Evolutionary conservation across 2,797 vertebrate genomes (phyloP).

Genomic region (Lerista edwardsae): DNA sequence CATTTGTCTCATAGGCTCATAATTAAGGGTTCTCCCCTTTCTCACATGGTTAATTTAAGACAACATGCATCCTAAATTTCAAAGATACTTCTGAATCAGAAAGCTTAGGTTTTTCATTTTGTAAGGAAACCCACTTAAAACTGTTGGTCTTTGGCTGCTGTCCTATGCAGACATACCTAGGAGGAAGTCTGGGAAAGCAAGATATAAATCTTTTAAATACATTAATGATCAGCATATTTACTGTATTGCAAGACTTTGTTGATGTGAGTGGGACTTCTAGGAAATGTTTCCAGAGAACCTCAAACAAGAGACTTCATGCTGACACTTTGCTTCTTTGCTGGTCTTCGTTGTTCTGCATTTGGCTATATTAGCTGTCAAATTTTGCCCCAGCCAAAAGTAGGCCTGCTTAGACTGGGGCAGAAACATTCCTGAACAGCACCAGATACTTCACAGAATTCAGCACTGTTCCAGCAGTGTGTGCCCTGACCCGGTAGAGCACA

Average conservation of each 20-base stretch:
- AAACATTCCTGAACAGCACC: not conserved
- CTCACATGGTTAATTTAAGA: not conserved
- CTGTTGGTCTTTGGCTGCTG: no score
- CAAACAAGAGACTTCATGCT: not conserved
- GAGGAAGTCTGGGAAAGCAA: no score
- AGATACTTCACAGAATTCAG: not conserved
- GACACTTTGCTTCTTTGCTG: not conserved
- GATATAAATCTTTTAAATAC: no score
- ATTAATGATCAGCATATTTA: no score
- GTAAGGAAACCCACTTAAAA: not conserved
- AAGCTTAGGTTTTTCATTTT: not conserved
- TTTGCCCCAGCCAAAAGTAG: not conserved
- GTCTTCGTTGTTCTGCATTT: not conserved
- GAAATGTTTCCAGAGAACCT: not conserved
- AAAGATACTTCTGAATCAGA: not conserved
- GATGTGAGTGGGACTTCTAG: no score
- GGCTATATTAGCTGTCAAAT: not conserved
- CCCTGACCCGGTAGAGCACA: no score
- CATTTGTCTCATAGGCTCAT: not conserved
- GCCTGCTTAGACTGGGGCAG: not conserved
- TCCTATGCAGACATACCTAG: no score
- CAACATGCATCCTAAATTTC: not conserved
- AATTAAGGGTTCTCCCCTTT: not conserved
- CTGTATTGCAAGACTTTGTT: no score
- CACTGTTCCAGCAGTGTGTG: not conserved